These are phyloP conservation scores for Anoura caudifer DNA, from an alignment of 2,113 vertebrate genomes.

Conservation along the genomic window DNA sequence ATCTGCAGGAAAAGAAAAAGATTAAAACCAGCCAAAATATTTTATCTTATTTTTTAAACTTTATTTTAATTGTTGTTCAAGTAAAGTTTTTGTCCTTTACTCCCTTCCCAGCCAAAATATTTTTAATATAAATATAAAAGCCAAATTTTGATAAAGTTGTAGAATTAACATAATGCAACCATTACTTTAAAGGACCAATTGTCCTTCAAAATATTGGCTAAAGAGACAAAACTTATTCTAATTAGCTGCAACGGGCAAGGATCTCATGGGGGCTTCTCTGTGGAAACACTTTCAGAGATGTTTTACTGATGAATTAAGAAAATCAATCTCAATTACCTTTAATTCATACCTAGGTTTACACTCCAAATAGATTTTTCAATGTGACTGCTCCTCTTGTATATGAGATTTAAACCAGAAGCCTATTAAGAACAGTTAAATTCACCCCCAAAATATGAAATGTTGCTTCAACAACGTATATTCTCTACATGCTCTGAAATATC, in stretches of 20 bases:
- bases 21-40: background rate
- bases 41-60: no score
- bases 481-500: background rate
- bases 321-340: conserved; percentile 61
- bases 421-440: conserved; percentile 24
- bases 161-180: background rate
- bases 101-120: background rate
- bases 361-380: conserved; percentile 33
- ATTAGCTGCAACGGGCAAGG: background rate
- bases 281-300: conserved; percentile 18
- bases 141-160: background rate
- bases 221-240: background rate
- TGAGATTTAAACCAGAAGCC: background rate
- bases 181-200: no score
- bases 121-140: no score
- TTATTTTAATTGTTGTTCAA: no score
- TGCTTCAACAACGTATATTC: background rate
- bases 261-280: background rate
- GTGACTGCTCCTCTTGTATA: conserved; percentile 25
- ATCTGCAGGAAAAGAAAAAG: background rate
- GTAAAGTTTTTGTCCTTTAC: no score
- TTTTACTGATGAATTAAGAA: conserved; percentile 53
- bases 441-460: background rate
- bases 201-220: background rate
- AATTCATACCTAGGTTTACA: conserved; percentile 59